A percentile compares a stretch with the other conserved stretches of the same genome.
Evolutionary conservation across 2,113 vertebrate genomes (phyloP).

Genomic region (Agelaius phoeniceus): DNA sequence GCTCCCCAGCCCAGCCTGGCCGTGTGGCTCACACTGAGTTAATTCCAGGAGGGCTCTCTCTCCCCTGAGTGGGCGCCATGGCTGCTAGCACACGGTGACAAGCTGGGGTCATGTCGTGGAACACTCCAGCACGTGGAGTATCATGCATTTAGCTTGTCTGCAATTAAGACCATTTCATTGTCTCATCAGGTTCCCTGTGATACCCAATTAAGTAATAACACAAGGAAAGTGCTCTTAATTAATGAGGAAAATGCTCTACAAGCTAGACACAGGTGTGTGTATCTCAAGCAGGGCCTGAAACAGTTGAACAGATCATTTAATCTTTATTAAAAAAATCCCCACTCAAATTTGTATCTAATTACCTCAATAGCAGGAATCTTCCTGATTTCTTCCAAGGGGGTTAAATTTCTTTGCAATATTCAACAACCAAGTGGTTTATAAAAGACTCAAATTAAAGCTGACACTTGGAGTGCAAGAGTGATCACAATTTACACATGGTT

Average conservation of each 20-base stretch:
- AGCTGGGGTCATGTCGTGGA: not conserved
- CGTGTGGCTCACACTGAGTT: fast-evolving
- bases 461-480: not conserved
- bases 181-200: conserved; percentile 62
- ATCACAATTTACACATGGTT: not conserved
- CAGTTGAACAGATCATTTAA: conserved; percentile 60
- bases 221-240: conserved; percentile 71
- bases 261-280: conserved; percentile 68
- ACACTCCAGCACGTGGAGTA: conserved; percentile 27
- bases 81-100: not conserved
- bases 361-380: conserved; percentile 55
- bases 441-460: conserved; percentile 54
- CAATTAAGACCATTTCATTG: conserved; percentile 73
- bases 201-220: conserved; percentile 73
- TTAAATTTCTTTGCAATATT: conserved; percentile 30
- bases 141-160: not conserved
- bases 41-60: not conserved
- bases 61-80: not conserved
- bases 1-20: not conserved
- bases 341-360: conserved; percentile 65
- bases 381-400: conserved; percentile 45
- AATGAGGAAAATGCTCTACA: conserved; percentile 60
- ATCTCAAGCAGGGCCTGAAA: conserved; percentile 66
- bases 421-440: conserved; percentile 22
- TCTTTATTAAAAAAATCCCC: not conserved